A percentile compares a stretch with the other conserved stretches of the same genome.
phyloP scores from a whole-genome alignment of 2,113 vertebrate genomes.

The Cygnus atratus region DNA sequence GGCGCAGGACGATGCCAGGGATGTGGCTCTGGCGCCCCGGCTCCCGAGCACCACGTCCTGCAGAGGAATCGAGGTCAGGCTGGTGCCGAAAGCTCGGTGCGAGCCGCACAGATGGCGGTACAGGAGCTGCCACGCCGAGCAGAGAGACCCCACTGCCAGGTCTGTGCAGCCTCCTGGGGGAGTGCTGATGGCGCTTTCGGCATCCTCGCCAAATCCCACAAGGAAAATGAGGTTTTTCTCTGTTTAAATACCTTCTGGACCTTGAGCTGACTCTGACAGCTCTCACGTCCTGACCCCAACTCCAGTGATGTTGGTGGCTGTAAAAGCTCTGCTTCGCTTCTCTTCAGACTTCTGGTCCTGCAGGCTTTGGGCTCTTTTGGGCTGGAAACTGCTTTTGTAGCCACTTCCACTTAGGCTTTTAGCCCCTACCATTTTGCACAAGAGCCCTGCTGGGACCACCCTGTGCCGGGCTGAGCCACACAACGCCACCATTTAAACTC shows the following conservation, averaged over 20 bases:
- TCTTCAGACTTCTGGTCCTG: neutral
- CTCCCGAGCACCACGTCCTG: accelerated
- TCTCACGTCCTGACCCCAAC: neutral
- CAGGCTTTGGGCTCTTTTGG: neutral
- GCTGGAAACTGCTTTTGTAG: neutral
- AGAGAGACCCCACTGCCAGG: neutral
- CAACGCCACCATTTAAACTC: neutral
- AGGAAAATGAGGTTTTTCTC: neutral
- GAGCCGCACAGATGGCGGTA: neutral
- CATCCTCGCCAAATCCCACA: neutral
- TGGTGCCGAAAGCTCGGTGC: neutral
- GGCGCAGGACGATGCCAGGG: neutral
- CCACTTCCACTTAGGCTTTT: neutral
- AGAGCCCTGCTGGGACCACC: neutral
- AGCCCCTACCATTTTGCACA: neutral
- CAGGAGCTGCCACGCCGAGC: neutral
- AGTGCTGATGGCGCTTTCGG: neutral
- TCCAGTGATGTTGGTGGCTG: neutral
- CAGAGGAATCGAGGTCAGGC: neutral
- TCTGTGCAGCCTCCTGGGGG: neutral
- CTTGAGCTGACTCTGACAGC: neutral
- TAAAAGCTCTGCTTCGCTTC: neutral
- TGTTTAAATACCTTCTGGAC: neutral
- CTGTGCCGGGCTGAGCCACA: neutral
- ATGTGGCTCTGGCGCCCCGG: neutral